Evolutionary conservation across 1,140 invertebrate genomes (phyloP).

Genomic region (Lysiphlebus fabarum): DNA sequence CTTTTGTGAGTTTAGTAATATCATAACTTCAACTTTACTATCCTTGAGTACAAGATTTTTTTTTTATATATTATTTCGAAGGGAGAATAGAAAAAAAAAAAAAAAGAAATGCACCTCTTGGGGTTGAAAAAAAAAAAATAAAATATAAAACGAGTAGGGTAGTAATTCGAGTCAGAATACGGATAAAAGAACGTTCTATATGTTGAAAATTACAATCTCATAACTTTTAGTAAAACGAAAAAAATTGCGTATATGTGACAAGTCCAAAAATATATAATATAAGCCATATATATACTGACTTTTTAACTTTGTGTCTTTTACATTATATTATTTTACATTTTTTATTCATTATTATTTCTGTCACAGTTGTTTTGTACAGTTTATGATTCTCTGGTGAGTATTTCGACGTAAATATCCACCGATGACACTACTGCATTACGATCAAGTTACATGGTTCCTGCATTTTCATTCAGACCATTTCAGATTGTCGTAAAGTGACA

Average conservation of each 20-base stretch:
- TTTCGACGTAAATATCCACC: slow-evolving; percentile 22
- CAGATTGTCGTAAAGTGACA: slow-evolving; percentile 12
- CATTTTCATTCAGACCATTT: slow-evolving; percentile 35
- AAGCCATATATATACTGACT: too few relatives aligned
- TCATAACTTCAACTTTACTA: slow-evolving; percentile 42
- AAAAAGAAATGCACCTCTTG: background rate
- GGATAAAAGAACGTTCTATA: slow-evolving; percentile 32
- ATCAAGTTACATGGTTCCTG: slow-evolving; percentile 37
- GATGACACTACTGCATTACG: slow-evolving; percentile 22
- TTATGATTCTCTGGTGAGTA: slow-evolving; percentile 32
- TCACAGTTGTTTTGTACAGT: slow-evolving; percentile 21
- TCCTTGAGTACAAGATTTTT: slow-evolving; percentile 8
- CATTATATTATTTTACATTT: too few relatives aligned
- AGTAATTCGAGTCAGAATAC: slow-evolving; percentile 25
- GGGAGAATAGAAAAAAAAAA: background rate
- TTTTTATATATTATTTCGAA: too few relatives aligned
- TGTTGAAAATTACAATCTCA: slow-evolving; percentile 41
- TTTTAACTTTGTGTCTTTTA: too few relatives aligned
- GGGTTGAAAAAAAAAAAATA: slow-evolving; percentile 2
- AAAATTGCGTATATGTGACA: background rate
- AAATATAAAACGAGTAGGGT: background rate
- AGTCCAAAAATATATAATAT: too few relatives aligned
- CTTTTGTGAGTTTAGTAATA: slow-evolving; percentile 41
- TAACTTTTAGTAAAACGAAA: slow-evolving; percentile 38
- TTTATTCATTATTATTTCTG: too few relatives aligned